Conservation (phyloP, 1,140 invertebrate genomes). For the Sycophaga agraensis region DNA sequence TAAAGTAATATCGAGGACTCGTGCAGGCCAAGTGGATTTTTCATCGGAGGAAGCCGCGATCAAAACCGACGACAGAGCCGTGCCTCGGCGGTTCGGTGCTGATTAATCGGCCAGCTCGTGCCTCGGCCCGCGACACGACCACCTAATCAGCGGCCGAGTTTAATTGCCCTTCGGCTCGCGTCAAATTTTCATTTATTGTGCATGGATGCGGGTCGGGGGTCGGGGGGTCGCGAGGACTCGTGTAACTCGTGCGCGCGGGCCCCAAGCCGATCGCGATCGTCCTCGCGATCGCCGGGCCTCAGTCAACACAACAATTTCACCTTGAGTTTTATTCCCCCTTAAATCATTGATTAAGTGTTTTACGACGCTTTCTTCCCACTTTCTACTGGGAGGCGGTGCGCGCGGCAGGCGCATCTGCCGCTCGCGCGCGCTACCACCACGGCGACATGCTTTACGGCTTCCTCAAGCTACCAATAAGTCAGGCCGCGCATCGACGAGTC, state of each 20-base stretch:
- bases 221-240: not conserved
- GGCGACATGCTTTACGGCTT: constrained; percentile 14
- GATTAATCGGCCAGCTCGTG: too few species aligned
- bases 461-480: constrained; percentile 20
- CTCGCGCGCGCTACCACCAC: too few species aligned
- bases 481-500: not conserved
- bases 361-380: constrained; percentile 17
- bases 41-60: too few species aligned
- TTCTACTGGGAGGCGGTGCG: not conserved
- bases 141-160: too few species aligned
- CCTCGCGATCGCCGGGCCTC: constrained; percentile 1
- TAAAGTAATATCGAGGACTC: too few species aligned
- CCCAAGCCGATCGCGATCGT: not conserved
- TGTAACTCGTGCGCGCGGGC: not conserved
- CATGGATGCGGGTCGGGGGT: not conserved
- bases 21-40: too few species aligned
- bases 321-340: not conserved
- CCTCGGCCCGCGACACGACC: too few species aligned
- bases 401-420: too few species aligned
- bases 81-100: too few species aligned
- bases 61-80: too few species aligned
- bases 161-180: not conserved
- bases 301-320: constrained; percentile 4
- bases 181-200: not conserved
- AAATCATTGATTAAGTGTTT: constrained; percentile 22